Evolutionary conservation across 1,140 invertebrate species (phyloP).

Genomic region (Thaumetopoea pityocampa): DNA sequence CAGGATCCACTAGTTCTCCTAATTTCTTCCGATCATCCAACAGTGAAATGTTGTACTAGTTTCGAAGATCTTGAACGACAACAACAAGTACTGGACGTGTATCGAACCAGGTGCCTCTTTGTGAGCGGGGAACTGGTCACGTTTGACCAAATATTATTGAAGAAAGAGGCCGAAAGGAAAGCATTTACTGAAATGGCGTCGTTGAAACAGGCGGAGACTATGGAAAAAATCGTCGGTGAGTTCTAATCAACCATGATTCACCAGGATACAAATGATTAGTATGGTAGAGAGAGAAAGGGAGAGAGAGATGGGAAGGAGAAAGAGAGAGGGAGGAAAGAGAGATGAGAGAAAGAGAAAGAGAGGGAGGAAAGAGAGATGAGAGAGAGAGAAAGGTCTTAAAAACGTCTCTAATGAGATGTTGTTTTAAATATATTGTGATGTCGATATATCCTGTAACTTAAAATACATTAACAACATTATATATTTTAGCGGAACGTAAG

Average conservation of each 20-base stretch:
- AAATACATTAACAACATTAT: too few species aligned
- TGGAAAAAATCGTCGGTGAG: conserved; percentile 71
- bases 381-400: too few species aligned
- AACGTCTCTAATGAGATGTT: too few species aligned
- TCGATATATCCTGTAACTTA: too few species aligned
- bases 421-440: too few species aligned
- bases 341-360: too few species aligned
- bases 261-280: too few species aligned
- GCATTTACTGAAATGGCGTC: conserved; percentile 71
- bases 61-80: conserved; percentile 74
- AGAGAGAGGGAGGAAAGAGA: too few species aligned
- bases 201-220: conserved; percentile 68
- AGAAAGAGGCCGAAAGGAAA: conserved; percentile 63
- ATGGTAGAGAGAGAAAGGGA: too few species aligned
- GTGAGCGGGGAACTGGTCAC: conserved; percentile 64
- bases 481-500: conserved; percentile 68
- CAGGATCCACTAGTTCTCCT: conserved; percentile 77
- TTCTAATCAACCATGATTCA: conserved; percentile 1
- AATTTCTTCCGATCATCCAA: conserved; percentile 73
- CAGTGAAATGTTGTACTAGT: conserved; percentile 76
- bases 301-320: too few species aligned
- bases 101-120: conserved; percentile 67
- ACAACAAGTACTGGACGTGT: conserved; percentile 70
- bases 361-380: too few species aligned
- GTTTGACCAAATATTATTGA: conserved; percentile 60